These are phyloP conservation scores for Heliconius hewitsoni DNA, from an alignment of 1,140 invertebrate genomes.

Conservation along the genomic window DNA sequence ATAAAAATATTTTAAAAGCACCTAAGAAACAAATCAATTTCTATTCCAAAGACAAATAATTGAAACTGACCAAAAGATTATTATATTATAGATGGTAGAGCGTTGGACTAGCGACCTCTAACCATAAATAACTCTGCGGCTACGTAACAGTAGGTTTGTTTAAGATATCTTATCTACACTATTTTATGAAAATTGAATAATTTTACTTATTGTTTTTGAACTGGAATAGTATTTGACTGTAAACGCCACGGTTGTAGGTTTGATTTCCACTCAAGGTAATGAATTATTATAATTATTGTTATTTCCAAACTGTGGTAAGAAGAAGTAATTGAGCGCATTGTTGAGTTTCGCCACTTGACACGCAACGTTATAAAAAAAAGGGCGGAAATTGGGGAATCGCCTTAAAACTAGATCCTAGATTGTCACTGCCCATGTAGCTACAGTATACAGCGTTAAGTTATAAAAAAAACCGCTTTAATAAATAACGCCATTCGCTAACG, in stretches of 20 bases:
- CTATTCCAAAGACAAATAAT: not conserved
- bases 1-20: not conserved
- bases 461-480: not conserved
- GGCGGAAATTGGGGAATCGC: too few relatives aligned
- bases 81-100: not conserved
- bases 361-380: too few relatives aligned
- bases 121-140: not conserved
- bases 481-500: not conserved
- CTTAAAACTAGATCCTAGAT: too few relatives aligned
- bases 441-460: not conserved
- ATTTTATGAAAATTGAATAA: not conserved
- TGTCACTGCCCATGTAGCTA: too few relatives aligned
- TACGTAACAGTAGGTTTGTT: not conserved
- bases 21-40: not conserved
- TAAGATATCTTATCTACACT: not conserved
- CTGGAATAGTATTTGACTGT: too few relatives aligned
- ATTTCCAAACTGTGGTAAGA: too few relatives aligned
- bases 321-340: too few relatives aligned
- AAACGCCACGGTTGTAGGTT: too few relatives aligned
- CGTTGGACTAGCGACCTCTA: constrained; percentile 1
- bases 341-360: too few relatives aligned
- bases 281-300: too few relatives aligned
- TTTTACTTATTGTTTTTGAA: too few relatives aligned
- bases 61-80: not conserved
- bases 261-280: too few relatives aligned